Evolutionary conservation across 2,113 vertebrate species (phyloP), one percentile per base, ranked within the genome.

Genomic region (Corydoras maculifer): DNA sequence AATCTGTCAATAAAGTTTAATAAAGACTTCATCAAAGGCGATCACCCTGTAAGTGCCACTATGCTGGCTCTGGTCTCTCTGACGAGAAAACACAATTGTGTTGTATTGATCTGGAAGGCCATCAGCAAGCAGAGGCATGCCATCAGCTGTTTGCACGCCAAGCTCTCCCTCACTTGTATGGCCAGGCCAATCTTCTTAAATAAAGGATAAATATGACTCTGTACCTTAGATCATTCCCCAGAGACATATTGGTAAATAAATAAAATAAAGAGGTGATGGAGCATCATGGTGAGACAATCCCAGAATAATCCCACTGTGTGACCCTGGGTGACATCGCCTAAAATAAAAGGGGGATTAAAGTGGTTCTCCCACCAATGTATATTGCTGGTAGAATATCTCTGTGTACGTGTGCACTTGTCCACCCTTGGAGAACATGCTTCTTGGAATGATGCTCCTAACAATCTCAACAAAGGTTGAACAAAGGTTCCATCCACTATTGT

Each of bases 1-100:
- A 89, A 90, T 86, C 86, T 80, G 84, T 89, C 87, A 87, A 88
- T 88, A 88, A 79, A 83, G 81, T 82, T 82, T 87, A 87, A 90
- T 89, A 83, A 89, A 87, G 85, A 85, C 84, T 87, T 89, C 86
- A 89, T 89, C 85, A 87, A 70, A 81, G 69, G 82, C 54, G 80
- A 89, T 88, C 87, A 88, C 82, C 82, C 84, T 80, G 62, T 88
- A 90, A 90, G 82, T 82, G 82, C 82, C 61, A 75, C 60, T 68
- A 80, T 79, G 74, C 77, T 30, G 75, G 82, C 76, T 74, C 83
- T 84, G 85, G 83, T 83, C 84, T 76, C 79, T 66, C 77, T 84
- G 84, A 87, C 83, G 87, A 83, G 82, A 89, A 86, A 89, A 87
- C 83, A 85, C 84, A 89, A 88, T 89, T 89, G 87, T 86, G 81